Percentiles rank a stretch among this genome's conserved stretches.
Evolutionary conservation across 64 coral and sea anemone genomes (phyloP).

Genomic region (Astreopora myriophthalma): DNA sequence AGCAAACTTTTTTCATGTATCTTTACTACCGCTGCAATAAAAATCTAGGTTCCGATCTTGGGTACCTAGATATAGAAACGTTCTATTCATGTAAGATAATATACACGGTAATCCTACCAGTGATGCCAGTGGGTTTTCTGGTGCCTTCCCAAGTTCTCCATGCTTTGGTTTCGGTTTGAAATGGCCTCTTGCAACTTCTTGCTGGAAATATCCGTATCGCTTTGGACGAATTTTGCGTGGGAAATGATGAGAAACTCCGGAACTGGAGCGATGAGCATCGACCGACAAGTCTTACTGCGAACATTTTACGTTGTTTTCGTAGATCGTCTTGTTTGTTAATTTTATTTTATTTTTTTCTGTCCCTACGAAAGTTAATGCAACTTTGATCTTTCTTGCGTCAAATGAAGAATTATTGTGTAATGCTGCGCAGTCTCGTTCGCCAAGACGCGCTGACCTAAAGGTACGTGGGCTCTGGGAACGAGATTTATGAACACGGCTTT

Average conservation of each 20-base stretch:
- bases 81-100: too few species aligned
- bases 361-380: background rate
- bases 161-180: slow-evolving; percentile 87
- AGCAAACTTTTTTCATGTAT: too few species aligned
- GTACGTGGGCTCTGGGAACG: too few species aligned
- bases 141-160: slow-evolving; percentile 97
- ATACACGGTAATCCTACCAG: slow-evolving; percentile 61
- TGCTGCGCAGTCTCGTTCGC: too few species aligned
- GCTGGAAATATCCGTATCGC: background rate
- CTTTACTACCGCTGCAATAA: too few species aligned
- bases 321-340: too few species aligned
- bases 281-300: slow-evolving; percentile 28
- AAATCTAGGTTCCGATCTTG: too few species aligned
- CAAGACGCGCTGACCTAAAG: too few species aligned
- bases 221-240: background rate
- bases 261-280: slow-evolving; percentile 46
- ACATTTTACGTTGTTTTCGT: slow-evolving; percentile 21
- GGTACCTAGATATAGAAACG: too few species aligned
- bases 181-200: slow-evolving; percentile 34
- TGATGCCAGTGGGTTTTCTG: slow-evolving; percentile 83
- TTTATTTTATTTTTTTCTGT: background rate
- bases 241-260: slow-evolving; percentile 47
- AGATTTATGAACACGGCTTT: too few species aligned
- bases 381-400: background rate
- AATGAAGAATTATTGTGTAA: background rate